phyloP scores from a whole-genome alignment of 2,797 vertebrate genomes.

The Enteromius thamalakanensis region DNA sequence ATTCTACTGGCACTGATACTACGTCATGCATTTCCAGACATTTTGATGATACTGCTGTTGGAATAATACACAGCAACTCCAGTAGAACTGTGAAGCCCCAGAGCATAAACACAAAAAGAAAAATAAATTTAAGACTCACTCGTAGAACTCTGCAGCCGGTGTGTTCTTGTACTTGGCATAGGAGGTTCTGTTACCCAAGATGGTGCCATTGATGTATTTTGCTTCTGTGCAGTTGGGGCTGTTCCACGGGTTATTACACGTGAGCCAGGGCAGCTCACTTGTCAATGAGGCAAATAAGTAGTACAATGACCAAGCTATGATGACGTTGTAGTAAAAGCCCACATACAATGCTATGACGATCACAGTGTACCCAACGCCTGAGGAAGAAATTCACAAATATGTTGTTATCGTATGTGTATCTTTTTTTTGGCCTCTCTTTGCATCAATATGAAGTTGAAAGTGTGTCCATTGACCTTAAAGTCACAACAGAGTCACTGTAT shows the following conservation, averaged over 20 bases:
- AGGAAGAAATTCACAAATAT: conserved; percentile 25
- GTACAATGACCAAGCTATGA: conserved; percentile 99
- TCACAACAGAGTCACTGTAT: neutral
- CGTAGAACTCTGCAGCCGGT: conserved; percentile 94
- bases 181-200: conserved; percentile 82
- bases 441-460: neutral
- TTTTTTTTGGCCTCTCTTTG: neutral
- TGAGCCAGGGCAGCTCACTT: conserved; percentile 88
- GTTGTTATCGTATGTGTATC: neutral
- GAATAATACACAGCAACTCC: neutral
- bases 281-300: conserved; percentile 96
- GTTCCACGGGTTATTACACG: conserved; percentile 91
- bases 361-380: conserved; percentile 97
- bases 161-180: conserved; percentile 95
- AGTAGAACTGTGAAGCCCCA: neutral
- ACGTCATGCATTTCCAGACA: neutral
- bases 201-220: conserved; percentile 79
- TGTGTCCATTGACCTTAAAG: neutral
- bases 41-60: neutral
- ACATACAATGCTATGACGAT: conserved; percentile 98
- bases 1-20: neutral
- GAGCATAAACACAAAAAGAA: neutral
- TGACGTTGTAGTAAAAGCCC: conserved; percentile 99
- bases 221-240: conserved; percentile 90
- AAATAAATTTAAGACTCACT: conserved; percentile 72